Conservation (phyloP, 2,888 invertebrate genomes). For the Megastigmus dorsalis region DNA sequence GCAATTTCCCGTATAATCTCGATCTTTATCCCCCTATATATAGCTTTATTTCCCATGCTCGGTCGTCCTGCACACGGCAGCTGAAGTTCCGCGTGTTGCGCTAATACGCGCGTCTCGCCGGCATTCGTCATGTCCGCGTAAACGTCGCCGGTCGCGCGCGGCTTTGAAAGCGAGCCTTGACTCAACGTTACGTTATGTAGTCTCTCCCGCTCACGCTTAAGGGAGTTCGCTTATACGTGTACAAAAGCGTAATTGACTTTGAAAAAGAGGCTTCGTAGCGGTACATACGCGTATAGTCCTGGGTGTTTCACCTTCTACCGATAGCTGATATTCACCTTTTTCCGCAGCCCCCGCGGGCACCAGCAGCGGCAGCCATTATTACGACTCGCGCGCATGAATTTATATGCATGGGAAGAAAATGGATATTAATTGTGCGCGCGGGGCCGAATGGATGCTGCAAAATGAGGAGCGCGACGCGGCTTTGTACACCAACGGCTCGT, state of each 20-base stretch:
- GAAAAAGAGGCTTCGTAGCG: slow-evolving; percentile 31
- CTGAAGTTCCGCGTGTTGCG: no score
- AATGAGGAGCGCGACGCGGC: neutral
- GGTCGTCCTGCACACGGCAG: no score
- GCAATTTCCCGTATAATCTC: no score
- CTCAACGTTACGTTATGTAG: no score
- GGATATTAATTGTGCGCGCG: slow-evolving; percentile 13
- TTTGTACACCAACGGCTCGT: no score
- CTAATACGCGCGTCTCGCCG: neutral
- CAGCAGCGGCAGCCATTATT: neutral
- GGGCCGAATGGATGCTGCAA: neutral
- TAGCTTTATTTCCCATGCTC: no score
- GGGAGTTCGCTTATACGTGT: neutral
- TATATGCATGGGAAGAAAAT: slow-evolving; percentile 3
- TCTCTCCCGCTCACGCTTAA: no score
- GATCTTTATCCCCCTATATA: no score
- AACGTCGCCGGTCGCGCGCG: neutral
- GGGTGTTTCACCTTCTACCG: no score
- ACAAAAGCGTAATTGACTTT: slow-evolving; percentile 39
- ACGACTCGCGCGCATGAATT: neutral
- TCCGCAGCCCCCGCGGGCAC: no score
- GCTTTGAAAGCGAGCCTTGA: neutral
- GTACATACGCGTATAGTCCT: neutral
- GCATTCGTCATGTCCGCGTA: slow-evolving; percentile 5
- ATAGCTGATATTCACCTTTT: no score